Evolutionary conservation across 2,797 vertebrate species (phyloP).

Genomic region (Macropus fuliginosus): DNA sequence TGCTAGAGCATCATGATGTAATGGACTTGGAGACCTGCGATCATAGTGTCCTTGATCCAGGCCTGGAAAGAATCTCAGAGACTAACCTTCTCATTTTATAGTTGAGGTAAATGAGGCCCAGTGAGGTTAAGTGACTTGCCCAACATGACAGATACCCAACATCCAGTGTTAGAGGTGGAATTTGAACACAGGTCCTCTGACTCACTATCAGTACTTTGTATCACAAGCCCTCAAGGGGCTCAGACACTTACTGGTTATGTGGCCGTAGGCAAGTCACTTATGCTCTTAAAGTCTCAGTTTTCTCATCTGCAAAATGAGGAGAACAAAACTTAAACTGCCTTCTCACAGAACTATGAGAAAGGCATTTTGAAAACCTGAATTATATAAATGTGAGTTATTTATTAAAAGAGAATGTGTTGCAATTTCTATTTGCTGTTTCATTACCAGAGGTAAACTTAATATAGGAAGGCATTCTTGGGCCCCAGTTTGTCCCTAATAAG

Average conservation of each 20-base stretch:
- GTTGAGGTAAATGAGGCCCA: not conserved
- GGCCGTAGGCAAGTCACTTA: not conserved
- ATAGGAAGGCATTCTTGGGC: not conserved
- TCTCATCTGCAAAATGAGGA: not conserved
- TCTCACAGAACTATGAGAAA: not conserved
- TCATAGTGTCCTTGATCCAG: not conserved
- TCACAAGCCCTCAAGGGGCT: not conserved
- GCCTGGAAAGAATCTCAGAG: not conserved
- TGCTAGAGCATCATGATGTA: not conserved
- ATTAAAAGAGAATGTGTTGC: not conserved
- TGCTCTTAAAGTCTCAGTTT: not conserved
- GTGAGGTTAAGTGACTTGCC: not conserved
- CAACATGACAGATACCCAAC: not conserved
- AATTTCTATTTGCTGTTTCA: not conserved
- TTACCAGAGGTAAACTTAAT: not conserved
- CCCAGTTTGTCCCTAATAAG: not conserved
- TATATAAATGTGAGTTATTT: conserved; percentile 13
- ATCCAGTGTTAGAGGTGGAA: not conserved
- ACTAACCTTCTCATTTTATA: not conserved
- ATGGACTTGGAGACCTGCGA: not conserved
- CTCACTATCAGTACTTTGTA: not conserved
- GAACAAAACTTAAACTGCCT: not conserved
- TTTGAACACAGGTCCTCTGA: not conserved
- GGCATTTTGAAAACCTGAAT: not conserved
- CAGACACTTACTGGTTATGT: not conserved